phyloP scores from a whole-genome alignment of 2,888 invertebrate species.

The Netelia virgata region DNA sequence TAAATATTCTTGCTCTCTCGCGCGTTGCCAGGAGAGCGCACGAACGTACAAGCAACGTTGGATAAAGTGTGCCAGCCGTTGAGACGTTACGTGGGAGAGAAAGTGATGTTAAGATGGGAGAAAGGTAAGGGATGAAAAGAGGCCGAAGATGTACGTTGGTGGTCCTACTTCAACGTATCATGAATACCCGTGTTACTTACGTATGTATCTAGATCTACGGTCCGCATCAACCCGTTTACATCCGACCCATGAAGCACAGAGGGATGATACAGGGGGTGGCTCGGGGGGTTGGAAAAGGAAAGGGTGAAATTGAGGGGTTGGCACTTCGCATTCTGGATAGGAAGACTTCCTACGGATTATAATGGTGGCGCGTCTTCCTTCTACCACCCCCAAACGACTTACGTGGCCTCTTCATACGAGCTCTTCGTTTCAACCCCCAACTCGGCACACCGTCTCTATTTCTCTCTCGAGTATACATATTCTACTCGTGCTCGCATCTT shows the following conservation, averaged over 20 bases:
- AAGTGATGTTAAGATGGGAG: constrained; percentile 23
- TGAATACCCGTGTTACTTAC: constrained; percentile 83
- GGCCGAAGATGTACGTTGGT: constrained; percentile 32
- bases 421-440: constrained; percentile 57
- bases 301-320: constrained; percentile 6
- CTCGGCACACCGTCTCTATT: constrained; percentile 54
- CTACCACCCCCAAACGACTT: constrained; percentile 57
- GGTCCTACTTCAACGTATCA: constrained; percentile 77
- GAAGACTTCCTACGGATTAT: constrained; percentile 35
- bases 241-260: constrained; percentile 24
- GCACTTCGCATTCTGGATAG: constrained; percentile 46
- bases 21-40: constrained; percentile 23
- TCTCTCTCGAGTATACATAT: constrained; percentile 76
- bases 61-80: constrained; percentile 21
- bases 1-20: constrained; percentile 79
- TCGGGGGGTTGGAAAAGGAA: constrained; percentile 17
- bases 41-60: constrained; percentile 25
- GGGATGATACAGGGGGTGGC: constrained; percentile 2
- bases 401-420: constrained; percentile 63
- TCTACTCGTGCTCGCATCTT: constrained; percentile 78
- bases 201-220: constrained; percentile 83
- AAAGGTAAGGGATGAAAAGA: constrained; percentile 35
- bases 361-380: constrained; percentile 63
- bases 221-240: constrained; percentile 61
- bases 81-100: constrained; percentile 47